Percentiles rank a stretch among this genome's conserved stretches.
Conservation (phyloP, 2,797 vertebrate genomes). For the Sebastes nivosus region DNA sequence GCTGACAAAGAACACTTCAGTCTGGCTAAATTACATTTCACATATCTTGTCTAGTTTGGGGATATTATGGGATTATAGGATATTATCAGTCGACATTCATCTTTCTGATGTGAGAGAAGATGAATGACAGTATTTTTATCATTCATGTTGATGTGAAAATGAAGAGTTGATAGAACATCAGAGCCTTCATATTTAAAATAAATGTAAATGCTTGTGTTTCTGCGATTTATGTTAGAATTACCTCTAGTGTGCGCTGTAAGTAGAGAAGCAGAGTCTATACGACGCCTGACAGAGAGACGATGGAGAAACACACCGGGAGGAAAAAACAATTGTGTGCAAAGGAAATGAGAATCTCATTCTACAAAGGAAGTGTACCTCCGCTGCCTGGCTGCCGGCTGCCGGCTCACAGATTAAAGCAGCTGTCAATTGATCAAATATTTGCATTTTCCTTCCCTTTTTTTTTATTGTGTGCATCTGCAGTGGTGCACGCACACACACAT, state of each 20-base stretch:
- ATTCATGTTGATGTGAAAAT: background rate
- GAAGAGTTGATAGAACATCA: background rate
- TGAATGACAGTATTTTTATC: constrained; percentile 1
- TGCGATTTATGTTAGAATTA: constrained; percentile 16
- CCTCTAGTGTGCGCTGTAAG: background rate
- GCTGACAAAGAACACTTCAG: background rate
- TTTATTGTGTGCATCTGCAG: constrained; percentile 23
- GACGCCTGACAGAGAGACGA: constrained; percentile 21
- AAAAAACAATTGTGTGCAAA: constrained; percentile 52
- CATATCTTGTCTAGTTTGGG: background rate
- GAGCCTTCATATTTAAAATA: background rate
- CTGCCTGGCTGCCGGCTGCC: constrained; percentile 41
- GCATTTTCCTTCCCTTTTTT: constrained; percentile 54
- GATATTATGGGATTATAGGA: too few relatives aligned
- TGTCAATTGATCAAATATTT: constrained; percentile 75
- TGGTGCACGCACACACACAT: background rate
- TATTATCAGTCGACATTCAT: background rate
- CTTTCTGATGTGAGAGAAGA: background rate
- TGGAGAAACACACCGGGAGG: constrained; percentile 10
- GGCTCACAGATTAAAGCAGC: constrained; percentile 69
- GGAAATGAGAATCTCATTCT: constrained; percentile 60
- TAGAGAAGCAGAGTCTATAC: background rate
- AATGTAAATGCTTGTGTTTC: background rate
- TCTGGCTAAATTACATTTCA: background rate
- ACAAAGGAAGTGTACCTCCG: constrained; percentile 52